These are phyloP conservation scores for Sisyra terminalis DNA, from an alignment of 2,888 invertebrate species.

Conservation along the genomic window DNA sequence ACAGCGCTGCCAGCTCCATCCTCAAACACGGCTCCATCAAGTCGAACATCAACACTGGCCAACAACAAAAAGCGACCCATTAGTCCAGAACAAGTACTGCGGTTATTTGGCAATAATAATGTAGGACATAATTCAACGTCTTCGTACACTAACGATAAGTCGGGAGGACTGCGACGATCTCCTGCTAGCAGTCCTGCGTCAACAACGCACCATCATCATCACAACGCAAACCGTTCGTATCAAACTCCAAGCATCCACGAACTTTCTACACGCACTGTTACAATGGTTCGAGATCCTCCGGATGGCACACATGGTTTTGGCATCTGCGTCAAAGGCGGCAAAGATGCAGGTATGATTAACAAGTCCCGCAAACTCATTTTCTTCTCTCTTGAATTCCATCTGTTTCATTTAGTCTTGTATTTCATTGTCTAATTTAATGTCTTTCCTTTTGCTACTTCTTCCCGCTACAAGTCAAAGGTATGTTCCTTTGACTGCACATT, in stretches of 20 bases:
- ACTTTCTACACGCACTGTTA: constrained; percentile 66
- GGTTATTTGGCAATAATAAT: constrained; percentile 22
- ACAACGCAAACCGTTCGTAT: not conserved
- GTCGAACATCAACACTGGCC: constrained; percentile 21
- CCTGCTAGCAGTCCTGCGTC: constrained; percentile 66
- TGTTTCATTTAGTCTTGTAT: constrained; percentile 1
- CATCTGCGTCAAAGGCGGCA: constrained; percentile 82
- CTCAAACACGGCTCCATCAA: constrained; percentile 11
- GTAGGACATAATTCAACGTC: constrained; percentile 10
- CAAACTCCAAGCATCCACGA: constrained; percentile 39
- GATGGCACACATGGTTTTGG: constrained; percentile 75
- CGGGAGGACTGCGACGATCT: constrained; percentile 28
- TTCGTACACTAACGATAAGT: constrained; percentile 6
- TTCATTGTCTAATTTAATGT: constrained; percentile 4
- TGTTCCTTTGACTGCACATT: too few species aligned
- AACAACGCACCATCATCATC: constrained; percentile 50
- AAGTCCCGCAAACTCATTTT: not conserved
- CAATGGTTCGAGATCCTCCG: constrained; percentile 68
- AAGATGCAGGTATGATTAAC: constrained; percentile 55
- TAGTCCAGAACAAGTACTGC: constrained; percentile 61
- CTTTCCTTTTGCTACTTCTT: not conserved
- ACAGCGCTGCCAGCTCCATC: constrained; percentile 8
- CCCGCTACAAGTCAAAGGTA: too few species aligned
- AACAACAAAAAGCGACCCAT: constrained; percentile 62
- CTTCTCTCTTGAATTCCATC: constrained; percentile 5